Evolutionary conservation across 2,888 invertebrate species (phyloP).

Genomic region (Thymelicus sylvestris): DNA sequence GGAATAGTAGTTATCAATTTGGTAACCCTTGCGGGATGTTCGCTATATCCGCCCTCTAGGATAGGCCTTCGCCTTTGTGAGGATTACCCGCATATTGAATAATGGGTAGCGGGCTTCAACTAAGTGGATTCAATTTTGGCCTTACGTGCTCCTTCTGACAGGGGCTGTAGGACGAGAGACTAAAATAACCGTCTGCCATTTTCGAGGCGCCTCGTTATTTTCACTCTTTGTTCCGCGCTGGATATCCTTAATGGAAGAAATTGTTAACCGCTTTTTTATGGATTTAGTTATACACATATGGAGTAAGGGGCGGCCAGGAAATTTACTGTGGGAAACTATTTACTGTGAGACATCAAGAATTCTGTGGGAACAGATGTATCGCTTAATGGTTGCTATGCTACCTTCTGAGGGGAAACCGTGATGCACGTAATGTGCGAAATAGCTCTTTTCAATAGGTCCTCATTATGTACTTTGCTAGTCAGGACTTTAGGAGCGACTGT

Average conservation of each 20-base stretch:
- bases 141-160: constrained; percentile 59
- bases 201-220: constrained; percentile 26
- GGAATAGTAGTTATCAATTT: constrained; percentile 15
- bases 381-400: background rate
- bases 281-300: constrained; percentile 18
- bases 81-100: constrained; percentile 70
- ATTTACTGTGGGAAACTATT: constrained; percentile 13
- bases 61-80: constrained; percentile 61
- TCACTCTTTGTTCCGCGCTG: constrained; percentile 26
- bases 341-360: background rate
- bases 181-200: constrained; percentile 36
- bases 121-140: constrained; percentile 77
- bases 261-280: constrained; percentile 30
- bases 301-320: constrained; percentile 26
- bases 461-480: no score
- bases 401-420: background rate
- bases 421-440: background rate
- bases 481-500: background rate
- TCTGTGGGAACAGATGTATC: background rate
- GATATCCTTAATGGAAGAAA: constrained; percentile 6
- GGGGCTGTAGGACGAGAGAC: constrained; percentile 39
- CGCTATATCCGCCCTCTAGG: constrained; percentile 48
- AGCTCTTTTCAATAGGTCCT: background rate
- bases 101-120: constrained; percentile 67
- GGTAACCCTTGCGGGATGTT: constrained; percentile 34